Percentiles rank a stretch among this genome's conserved stretches.
Evolutionary conservation across 2,888 invertebrate genomes (phyloP).

Genomic region (Myopa tessellatipennis): DNA sequence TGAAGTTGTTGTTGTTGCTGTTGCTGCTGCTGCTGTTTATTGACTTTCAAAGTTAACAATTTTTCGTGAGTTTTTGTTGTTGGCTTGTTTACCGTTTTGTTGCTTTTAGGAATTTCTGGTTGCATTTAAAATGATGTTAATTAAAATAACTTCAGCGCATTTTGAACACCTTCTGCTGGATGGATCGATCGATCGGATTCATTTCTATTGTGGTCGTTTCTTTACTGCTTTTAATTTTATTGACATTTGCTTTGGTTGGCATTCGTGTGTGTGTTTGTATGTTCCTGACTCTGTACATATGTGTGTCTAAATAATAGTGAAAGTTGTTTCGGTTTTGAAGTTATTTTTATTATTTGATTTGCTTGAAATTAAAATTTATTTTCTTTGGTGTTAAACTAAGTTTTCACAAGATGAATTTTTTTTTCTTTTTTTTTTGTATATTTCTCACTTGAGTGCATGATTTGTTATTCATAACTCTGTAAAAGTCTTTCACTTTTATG

Average conservation of each 20-base stretch:
- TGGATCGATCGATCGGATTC: neutral
- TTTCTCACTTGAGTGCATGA: neutral
- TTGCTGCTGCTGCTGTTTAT: slow-evolving; percentile 25
- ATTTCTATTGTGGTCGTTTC: neutral
- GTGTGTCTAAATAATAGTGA: slow-evolving; percentile 14
- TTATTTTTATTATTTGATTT: slow-evolving; percentile 21
- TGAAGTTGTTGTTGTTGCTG: slow-evolving; percentile 3
- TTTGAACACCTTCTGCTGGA: slow-evolving; percentile 28
- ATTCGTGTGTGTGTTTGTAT: neutral
- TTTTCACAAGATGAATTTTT: neutral
- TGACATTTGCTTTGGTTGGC: slow-evolving; percentile 21
- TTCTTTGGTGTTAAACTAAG: neutral
- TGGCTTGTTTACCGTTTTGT: neutral
- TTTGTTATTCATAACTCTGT: neutral
- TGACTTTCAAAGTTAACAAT: slow-evolving; percentile 29
- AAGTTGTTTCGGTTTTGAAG: slow-evolving; percentile 26
- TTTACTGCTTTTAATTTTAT: neutral
- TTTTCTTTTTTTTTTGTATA: neutral
- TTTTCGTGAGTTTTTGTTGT: slow-evolving; percentile 18
- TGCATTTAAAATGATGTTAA: slow-evolving; percentile 33
- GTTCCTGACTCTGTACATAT: neutral
- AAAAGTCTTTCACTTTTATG: slow-evolving; percentile 31
- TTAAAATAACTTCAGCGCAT: slow-evolving; percentile 32
- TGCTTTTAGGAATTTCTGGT: slow-evolving; percentile 6
- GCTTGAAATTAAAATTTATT: neutral